Evolutionary conservation across 1,140 invertebrate species (phyloP).

Genomic region (Brachionus rubens): DNA sequence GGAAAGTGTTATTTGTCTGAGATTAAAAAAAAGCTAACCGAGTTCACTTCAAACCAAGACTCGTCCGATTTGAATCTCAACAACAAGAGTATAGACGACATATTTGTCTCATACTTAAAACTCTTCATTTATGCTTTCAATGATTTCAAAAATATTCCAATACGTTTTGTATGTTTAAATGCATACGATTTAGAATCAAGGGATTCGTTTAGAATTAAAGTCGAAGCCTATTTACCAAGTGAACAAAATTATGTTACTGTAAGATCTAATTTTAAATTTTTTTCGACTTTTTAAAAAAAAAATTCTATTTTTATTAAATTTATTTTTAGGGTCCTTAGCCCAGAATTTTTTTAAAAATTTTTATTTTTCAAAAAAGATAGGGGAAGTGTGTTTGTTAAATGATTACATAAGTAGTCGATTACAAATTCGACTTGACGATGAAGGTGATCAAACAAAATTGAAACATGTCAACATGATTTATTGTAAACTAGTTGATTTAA

Average conservation of each 20-base stretch:
- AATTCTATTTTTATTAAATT: background rate
- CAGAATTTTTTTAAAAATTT: background rate
- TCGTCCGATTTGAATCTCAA: background rate
- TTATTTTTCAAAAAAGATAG: constrained; percentile 14
- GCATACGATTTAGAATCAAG: constrained; percentile 13
- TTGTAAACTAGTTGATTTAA: constrained; percentile 19
- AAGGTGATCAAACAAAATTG: background rate
- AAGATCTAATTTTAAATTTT: constrained; percentile 38
- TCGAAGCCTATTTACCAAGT: constrained; percentile 41
- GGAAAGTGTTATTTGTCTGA: background rate
- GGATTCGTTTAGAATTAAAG: constrained; percentile 30
- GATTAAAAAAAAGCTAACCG: background rate
- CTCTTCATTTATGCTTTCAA: constrained; percentile 22
- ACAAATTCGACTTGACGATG: constrained; percentile 36
- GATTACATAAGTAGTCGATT: constrained; percentile 40
- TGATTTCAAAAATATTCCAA: constrained; percentile 11
- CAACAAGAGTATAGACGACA: constrained; percentile 11
- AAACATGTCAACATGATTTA: constrained; percentile 38
- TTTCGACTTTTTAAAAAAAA: background rate
- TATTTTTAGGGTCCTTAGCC: constrained; percentile 4
- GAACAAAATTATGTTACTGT: constrained; percentile 43
- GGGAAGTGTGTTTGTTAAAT: constrained; percentile 45
- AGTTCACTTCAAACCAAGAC: background rate
- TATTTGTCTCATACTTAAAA: constrained; percentile 1
- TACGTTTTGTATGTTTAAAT: constrained; percentile 28